These are phyloP conservation scores for Tethea ocularis DNA, from an alignment of 2,888 invertebrate species.

Conservation along the genomic window DNA sequence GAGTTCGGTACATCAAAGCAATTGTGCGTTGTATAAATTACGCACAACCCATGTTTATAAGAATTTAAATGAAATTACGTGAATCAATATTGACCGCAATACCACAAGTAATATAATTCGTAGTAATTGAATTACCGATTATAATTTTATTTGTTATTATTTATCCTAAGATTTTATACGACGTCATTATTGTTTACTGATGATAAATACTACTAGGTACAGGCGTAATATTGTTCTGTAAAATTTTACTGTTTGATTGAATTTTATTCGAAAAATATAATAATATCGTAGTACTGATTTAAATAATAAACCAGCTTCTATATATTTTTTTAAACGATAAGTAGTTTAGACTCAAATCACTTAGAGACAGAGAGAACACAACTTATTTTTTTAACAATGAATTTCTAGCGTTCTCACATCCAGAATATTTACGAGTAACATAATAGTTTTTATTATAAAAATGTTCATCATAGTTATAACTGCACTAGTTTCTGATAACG, in stretches of 20 bases:
- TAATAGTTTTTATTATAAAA: slow-evolving; percentile 41
- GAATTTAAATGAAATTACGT: not conserved
- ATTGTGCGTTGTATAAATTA: not conserved
- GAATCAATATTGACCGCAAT: slow-evolving; percentile 1
- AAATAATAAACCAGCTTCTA: too few relatives aligned
- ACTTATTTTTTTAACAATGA: slow-evolving; percentile 24
- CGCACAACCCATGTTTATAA: not conserved
- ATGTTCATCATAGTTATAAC: not conserved
- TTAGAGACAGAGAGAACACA: not conserved
- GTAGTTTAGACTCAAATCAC: not conserved
- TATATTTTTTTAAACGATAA: not conserved
- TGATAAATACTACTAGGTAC: not conserved
- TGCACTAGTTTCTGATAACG: not conserved
- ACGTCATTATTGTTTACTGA: slow-evolving; percentile 1
- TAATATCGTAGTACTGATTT: too few relatives aligned
- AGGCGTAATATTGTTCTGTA: too few relatives aligned
- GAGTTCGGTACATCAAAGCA: not conserved
- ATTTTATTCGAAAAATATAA: too few relatives aligned
- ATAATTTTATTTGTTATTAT: not conserved
- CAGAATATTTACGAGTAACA: slow-evolving; percentile 41
- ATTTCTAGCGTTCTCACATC: slow-evolving; percentile 49
- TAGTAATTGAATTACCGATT: not conserved
- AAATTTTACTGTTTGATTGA: too few relatives aligned
- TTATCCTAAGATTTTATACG: not conserved
- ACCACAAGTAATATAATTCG: not conserved